Conservation (phyloP, 2,797 vertebrate species). For the Botia kubotai region DNA sequence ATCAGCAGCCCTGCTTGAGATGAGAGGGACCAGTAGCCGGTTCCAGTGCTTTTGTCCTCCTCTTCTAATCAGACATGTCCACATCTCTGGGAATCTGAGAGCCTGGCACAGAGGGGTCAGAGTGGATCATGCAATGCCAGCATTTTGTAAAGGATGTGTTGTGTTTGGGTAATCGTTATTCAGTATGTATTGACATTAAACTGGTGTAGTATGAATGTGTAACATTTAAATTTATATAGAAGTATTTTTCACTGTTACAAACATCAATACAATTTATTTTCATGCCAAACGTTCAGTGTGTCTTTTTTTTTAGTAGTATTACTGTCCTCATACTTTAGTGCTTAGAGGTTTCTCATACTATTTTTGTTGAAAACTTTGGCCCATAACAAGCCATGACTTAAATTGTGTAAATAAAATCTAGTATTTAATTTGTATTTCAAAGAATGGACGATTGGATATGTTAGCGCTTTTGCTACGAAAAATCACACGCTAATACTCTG, state of each 20-base stretch:
- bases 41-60: conserved; percentile 47
- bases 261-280: background rate
- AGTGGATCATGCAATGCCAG: background rate
- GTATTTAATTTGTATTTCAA: too few species aligned
- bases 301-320: background rate
- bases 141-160: background rate
- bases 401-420: too few species aligned
- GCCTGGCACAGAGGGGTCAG: background rate
- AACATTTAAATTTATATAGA: background rate
- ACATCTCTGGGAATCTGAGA: conserved; percentile 32
- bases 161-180: background rate
- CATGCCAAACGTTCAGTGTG: background rate
- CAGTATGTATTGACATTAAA: background rate
- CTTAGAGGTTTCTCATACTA: too few species aligned
- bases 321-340: background rate
- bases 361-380: too few species aligned
- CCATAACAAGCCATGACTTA: too few species aligned
- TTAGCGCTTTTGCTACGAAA: background rate
- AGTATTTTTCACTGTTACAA: background rate
- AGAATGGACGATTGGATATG: background rate
- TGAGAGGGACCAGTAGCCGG: conserved; percentile 52
- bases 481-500: conserved; percentile 1
- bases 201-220: background rate
- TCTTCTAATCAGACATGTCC: conserved; percentile 29
- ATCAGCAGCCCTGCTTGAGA: conserved; percentile 60